Evolutionary conservation across 1,140 invertebrate species (phyloP).

Genomic region (Caerostris extrusa): DNA sequence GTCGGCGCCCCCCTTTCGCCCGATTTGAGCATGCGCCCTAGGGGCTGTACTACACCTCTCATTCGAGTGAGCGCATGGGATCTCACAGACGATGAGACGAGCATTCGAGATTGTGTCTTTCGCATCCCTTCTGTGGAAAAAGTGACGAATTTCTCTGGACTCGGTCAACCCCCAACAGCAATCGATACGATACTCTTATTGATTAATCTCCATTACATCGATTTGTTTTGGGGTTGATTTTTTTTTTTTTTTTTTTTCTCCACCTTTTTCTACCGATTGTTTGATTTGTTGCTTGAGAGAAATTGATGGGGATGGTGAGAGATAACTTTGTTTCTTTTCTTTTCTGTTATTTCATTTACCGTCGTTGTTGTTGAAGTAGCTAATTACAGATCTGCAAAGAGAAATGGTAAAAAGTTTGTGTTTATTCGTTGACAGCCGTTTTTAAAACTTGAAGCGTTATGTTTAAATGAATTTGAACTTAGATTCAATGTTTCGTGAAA

Average conservation of each 20-base stretch:
- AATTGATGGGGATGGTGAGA: background rate
- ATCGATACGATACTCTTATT: constrained; percentile 4
- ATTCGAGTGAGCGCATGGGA: background rate
- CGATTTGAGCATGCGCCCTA: background rate
- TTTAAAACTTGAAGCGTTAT: too few species aligned
- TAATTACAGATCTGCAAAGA: too few species aligned
- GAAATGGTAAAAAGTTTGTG: too few species aligned
- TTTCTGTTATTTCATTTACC: background rate
- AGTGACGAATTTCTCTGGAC: background rate
- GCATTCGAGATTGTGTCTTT: background rate
- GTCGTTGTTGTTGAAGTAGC: too few species aligned
- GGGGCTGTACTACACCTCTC: background rate
- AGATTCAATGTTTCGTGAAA: too few species aligned
- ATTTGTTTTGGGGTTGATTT: background rate
- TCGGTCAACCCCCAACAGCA: background rate
- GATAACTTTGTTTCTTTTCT: background rate
- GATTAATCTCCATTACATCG: constrained; percentile 20
- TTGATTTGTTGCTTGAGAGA: background rate
- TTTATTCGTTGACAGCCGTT: too few species aligned
- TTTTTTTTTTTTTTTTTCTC: background rate
- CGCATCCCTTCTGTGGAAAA: background rate
- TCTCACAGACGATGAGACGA: constrained; percentile 18
- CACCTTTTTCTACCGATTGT: background rate
- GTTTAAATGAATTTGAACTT: too few species aligned
- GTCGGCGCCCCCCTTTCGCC: constrained; percentile 14